Evolutionary conservation across 2,113 vertebrate genomes (phyloP).

Genomic region (Procapra przewalskii): DNA sequence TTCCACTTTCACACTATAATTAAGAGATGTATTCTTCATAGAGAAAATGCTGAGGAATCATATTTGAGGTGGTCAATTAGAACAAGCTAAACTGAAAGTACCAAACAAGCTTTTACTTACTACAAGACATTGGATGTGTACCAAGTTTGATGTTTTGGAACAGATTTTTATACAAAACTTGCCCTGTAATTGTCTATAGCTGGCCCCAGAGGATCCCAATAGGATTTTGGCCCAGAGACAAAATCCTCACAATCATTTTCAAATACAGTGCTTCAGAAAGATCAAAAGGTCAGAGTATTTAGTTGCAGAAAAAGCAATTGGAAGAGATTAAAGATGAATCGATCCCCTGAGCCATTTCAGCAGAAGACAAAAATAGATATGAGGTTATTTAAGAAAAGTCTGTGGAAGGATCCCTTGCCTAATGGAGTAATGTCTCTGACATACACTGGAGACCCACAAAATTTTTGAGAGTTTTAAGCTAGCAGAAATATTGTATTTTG

Average conservation of each 20-base stretch:
- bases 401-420: background rate
- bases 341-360: background rate
- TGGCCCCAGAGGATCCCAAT: background rate
- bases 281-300: background rate
- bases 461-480: background rate
- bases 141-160: background rate
- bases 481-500: background rate
- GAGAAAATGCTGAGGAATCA: background rate
- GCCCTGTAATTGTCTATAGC: background rate
- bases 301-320: background rate
- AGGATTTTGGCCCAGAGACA: background rate
- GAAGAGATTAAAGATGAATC: background rate
- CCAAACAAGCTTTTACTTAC: background rate
- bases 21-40: background rate
- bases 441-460: background rate
- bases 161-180: background rate
- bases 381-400: background rate
- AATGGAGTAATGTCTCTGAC: background rate
- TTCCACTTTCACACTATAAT: background rate
- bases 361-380: background rate
- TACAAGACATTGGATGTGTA: background rate
- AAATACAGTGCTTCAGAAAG: background rate
- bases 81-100: background rate
- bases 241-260: background rate
- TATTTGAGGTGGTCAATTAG: background rate